Evolutionary conservation across 2,888 invertebrate genomes (phyloP).

Genomic region (Chloromyia formosa): DNA sequence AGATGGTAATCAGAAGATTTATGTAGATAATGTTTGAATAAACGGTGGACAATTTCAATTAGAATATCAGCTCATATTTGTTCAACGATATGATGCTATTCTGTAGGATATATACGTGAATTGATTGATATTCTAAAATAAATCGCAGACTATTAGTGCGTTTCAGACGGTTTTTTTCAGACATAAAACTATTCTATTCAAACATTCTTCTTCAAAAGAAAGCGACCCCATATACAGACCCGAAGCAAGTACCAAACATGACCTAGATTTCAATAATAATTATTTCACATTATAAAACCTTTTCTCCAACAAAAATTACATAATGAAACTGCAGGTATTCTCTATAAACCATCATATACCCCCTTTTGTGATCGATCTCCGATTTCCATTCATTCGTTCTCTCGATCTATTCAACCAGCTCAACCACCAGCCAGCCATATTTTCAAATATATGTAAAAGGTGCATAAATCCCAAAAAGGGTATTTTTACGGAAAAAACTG

Average conservation of each 20-base stretch:
- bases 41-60: slow-evolving; percentile 46
- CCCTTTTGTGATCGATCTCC: slow-evolving; percentile 31
- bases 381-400: slow-evolving; percentile 14
- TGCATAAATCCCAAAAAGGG: slow-evolving; percentile 35
- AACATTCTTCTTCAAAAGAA: too few relatives aligned
- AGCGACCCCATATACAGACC: too few relatives aligned
- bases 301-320: slow-evolving; percentile 25
- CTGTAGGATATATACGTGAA: too few relatives aligned
- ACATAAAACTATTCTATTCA: too few relatives aligned
- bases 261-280: slow-evolving; percentile 29
- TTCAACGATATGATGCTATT: too few relatives aligned
- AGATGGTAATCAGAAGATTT: slow-evolving; percentile 2
- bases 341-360: slow-evolving; percentile 15
- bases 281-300: slow-evolving; percentile 23
- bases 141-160: too few relatives aligned
- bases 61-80: slow-evolving; percentile 43
- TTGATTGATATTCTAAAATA: too few relatives aligned
- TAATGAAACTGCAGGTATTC: slow-evolving; percentile 43
- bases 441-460: slow-evolving; percentile 5
- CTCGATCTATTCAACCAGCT: too few relatives aligned
- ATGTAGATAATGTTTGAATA: slow-evolving; percentile 27
- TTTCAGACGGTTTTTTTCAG: too few relatives aligned
- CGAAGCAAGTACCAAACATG: too few relatives aligned
- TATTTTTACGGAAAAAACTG: slow-evolving; percentile 29
- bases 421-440: too few relatives aligned